Conservation (phyloP, 2,888 invertebrate genomes). For the Tipula lateralis region DNA sequence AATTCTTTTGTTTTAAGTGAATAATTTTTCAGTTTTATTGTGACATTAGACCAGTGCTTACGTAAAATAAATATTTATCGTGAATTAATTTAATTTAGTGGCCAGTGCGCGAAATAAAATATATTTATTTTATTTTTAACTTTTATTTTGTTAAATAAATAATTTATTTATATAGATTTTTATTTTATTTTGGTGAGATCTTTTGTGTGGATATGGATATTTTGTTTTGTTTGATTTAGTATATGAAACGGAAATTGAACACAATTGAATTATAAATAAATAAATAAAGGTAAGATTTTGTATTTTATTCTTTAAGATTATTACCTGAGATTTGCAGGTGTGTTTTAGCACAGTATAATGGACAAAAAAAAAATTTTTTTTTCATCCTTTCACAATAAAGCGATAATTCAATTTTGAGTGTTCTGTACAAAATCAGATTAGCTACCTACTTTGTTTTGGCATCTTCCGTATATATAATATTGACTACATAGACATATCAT, state of each 20-base stretch:
- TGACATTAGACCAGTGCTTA: not conserved
- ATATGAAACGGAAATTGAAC: not conserved
- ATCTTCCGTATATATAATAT: too few relatives aligned
- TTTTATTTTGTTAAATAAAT: not conserved
- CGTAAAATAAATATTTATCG: not conserved
- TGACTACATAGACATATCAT: not conserved
- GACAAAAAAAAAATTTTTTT: not conserved
- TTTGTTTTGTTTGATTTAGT: not conserved
- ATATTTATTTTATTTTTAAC: not conserved
- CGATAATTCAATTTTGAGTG: not conserved
- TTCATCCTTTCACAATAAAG: not conserved
- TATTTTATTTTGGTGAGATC: not conserved
- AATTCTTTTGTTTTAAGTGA: not conserved
- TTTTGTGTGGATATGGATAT: not conserved
- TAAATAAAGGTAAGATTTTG: not conserved
- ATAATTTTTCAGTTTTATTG: not conserved
- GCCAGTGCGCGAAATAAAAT: not conserved
- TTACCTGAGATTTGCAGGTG: slow-evolving; percentile 9
- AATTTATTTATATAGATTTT: not conserved
- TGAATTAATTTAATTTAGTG: slow-evolving; percentile 12
- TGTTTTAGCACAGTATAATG: not conserved
- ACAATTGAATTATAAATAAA: not conserved
- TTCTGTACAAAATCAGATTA: not conserved
- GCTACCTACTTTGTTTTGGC: too few relatives aligned
- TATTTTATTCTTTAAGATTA: not conserved